A percentile compares a stretch with the other conserved stretches of the same genome.
Evolutionary conservation across 2,888 invertebrate species (phyloP).

Genomic region (Neoaliturus tenellus): DNA sequence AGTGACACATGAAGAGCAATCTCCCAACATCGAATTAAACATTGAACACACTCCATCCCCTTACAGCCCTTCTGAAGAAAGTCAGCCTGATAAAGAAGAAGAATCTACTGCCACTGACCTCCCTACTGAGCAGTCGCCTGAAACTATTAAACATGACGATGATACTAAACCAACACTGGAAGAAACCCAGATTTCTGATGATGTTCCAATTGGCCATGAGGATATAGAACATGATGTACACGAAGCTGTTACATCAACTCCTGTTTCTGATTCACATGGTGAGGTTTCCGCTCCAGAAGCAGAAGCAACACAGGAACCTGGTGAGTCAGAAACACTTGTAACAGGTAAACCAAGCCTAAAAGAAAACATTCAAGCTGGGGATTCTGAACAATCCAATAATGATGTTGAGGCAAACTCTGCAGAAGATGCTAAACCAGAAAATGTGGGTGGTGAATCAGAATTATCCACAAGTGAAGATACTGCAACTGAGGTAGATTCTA

Average conservation of each 20-base stretch:
- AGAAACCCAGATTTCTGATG: background rate
- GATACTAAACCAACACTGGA: constrained; percentile 11
- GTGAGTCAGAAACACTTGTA: constrained; percentile 39
- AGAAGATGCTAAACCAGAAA: background rate
- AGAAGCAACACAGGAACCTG: constrained; percentile 23
- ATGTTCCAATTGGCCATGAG: background rate
- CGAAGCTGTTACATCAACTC: background rate
- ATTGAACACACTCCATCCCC: too few species aligned
- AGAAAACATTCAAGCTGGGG: background rate
- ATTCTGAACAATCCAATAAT: background rate
- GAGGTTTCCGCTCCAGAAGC: background rate
- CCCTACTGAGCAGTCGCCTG: background rate
- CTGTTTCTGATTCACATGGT: background rate
- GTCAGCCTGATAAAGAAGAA: background rate
- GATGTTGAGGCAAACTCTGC: background rate
- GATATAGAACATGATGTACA: background rate
- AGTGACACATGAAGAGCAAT: too few species aligned
- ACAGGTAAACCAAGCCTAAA: constrained; percentile 49
- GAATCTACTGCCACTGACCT: background rate
- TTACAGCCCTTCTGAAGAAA: background rate
- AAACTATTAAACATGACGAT: background rate
- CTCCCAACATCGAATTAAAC: too few species aligned
- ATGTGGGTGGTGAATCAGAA: background rate
- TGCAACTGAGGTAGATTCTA: background rate
- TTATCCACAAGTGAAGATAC: background rate